A percentile compares a stretch with the other conserved stretches of the same genome.
These are phyloP conservation scores for Lordiphosa andalusiaca DNA, from an alignment of 2,888 invertebrate genomes.

Conservation along the genomic window DNA sequence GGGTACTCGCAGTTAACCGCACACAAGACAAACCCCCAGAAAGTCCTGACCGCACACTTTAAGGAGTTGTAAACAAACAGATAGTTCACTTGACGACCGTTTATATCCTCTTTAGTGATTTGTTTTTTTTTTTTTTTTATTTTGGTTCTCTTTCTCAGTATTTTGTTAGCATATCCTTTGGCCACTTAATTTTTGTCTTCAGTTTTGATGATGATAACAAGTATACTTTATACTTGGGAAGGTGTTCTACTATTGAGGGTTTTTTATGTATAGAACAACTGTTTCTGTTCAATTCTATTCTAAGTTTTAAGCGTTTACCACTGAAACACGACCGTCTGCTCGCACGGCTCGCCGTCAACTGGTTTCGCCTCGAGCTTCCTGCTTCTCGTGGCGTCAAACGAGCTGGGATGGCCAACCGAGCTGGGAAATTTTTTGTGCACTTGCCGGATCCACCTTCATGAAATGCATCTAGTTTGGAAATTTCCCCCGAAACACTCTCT, in stretches of 20 bases:
- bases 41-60: constrained; percentile 34
- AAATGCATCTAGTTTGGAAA: constrained; percentile 5
- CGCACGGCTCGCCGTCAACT: constrained; percentile 80
- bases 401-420: constrained; percentile 12
- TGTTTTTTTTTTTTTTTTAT: neutral
- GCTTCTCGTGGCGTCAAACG: constrained; percentile 15
- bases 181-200: neutral
- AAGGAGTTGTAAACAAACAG: constrained; percentile 33
- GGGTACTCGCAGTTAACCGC: constrained; percentile 21
- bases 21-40: constrained; percentile 33
- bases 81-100: constrained; percentile 30
- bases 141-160: no score
- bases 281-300: constrained; percentile 26
- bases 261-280: constrained; percentile 1
- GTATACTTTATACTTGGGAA: no score
- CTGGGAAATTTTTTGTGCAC: constrained; percentile 32
- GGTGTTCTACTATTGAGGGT: neutral
- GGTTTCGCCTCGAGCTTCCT: constrained; percentile 76
- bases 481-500: constrained; percentile 18
- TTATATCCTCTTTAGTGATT: constrained; percentile 13
- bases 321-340: constrained; percentile 80
- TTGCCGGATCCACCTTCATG: constrained; percentile 23
- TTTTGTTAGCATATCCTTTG: neutral
- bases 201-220: neutral
- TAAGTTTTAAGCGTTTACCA: constrained; percentile 47